Evolutionary conservation across 1,140 invertebrate genomes (phyloP).

Genomic region (Popillia japonica): DNA sequence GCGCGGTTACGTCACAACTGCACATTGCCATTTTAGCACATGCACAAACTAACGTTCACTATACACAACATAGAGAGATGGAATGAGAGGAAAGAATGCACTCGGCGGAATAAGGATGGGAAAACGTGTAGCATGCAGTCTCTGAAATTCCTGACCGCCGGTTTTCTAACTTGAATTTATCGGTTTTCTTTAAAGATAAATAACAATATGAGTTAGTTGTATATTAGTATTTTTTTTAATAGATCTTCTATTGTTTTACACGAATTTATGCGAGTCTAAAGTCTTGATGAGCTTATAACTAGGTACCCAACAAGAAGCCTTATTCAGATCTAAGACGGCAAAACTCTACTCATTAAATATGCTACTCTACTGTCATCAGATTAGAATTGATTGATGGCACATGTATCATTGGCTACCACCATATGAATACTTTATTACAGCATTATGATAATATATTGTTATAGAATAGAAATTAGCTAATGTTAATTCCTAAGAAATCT

Average conservation of each 20-base stretch:
- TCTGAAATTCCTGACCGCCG: constrained; percentile 17
- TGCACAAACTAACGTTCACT: not conserved
- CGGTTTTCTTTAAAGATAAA: not conserved
- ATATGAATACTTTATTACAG: not conserved
- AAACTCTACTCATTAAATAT: not conserved
- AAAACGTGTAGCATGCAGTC: not conserved
- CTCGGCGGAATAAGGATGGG: not conserved
- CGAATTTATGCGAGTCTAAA: no score
- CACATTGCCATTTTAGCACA: constrained; percentile 36
- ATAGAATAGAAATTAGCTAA: not conserved
- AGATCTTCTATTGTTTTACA: no score
- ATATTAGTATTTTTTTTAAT: no score
- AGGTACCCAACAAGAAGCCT: no score
- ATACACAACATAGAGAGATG: not conserved
- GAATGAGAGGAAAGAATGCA: not conserved
- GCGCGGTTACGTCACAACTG: constrained; percentile 39
- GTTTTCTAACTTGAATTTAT: constrained; percentile 17
- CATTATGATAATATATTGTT: not conserved
- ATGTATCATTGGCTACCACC: not conserved
- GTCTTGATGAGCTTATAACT: no score
- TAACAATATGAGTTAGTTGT: no score
- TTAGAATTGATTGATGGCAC: not conserved
- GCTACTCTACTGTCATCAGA: not conserved
- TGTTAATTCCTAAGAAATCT: not conserved
- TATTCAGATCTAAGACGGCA: no score